Base-by-base conservation (phyloP, 2,888 invertebrate genomes). In the Hydrotaea cyrtoneurina region DNA sequence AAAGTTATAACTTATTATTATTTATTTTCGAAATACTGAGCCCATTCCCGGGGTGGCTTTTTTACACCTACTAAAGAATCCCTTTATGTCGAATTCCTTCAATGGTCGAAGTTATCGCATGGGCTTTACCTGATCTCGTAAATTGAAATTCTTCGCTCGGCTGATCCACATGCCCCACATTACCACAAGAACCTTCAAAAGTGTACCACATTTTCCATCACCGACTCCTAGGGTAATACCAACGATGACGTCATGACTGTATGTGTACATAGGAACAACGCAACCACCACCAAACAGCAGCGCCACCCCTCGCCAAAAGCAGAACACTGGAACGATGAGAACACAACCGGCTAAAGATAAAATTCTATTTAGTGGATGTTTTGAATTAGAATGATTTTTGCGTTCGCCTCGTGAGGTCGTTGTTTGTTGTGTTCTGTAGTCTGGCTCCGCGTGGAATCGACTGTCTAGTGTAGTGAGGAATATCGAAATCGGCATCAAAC, bases 231-330 rank as follows among this genome's bases (percentile, higher is more conserved):
- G 39, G 1, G 8, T 39, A 39, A 1, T 75, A 77, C 71, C 74
- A 79, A 84, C 11, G 72, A 57, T 85, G 84, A 85, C 84, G 84
- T 85, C 84, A 85, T 81, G 50, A 26, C 17, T 57, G 62, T 69
- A 3, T 10, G 39, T 13, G 36, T 36, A 36, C 36, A 36, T 36
- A 36, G 19, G n/a, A 36, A 39, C 39, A 36, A 11, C 11, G 19
- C 5, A 21, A 62, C 4, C 10, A 39, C 39, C 66, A 21, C 76
- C 64, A 81, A n/a, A n/a, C n/a, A n/a, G n/a, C n/a, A n/a, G n/a
- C n/a, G n/a, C 59, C 62, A 55, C 46, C 59, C 15, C 23, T 26
- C 46, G 15, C 8, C 15, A 23, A 0, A 8, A 31, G 21, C 7
- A 21, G 21, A 55, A 11, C 7, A 2, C 21, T 15, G 23, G 57